Conservation (phyloP, 2,113 vertebrate genomes). For the Cervus canadensis region DNA sequence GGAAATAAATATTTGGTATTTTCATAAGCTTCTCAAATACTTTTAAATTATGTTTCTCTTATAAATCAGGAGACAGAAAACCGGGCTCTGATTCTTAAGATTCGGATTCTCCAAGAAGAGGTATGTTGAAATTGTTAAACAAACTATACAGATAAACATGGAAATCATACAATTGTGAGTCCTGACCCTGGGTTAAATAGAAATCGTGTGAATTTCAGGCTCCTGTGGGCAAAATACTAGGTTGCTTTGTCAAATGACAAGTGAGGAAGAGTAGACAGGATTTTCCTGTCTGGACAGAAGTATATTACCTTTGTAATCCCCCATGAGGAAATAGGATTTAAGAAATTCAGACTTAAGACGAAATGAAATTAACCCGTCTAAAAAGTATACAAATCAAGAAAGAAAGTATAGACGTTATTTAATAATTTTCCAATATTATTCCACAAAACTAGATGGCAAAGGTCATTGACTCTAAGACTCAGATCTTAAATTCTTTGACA, state of each 20-base stretch:
- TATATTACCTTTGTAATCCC: not conserved
- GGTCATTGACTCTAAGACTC: not conserved
- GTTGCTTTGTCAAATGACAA: not conserved
- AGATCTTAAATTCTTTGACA: not conserved
- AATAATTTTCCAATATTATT: not conserved
- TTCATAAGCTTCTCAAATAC: not conserved
- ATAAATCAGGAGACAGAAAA: conserved; percentile 88
- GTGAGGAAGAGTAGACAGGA: not conserved
- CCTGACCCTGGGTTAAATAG: not conserved
- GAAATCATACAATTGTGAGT: not conserved
- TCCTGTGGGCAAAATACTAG: not conserved
- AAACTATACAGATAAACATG: not conserved
- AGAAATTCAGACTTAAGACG: not conserved
- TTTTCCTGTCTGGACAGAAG: not conserved
- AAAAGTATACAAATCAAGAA: not conserved
- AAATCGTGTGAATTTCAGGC: not conserved
- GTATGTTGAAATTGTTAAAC: conserved; percentile 54
- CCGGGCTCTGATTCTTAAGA: conserved; percentile 85
- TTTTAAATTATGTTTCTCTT: not conserved
- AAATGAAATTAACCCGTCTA: not conserved
- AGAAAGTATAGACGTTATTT: not conserved
- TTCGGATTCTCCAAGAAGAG: conserved; percentile 90
- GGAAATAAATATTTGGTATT: not conserved
- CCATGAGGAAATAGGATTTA: not conserved
- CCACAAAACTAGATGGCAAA: not conserved